phyloP scores from a whole-genome alignment of 2,797 vertebrate species.

The Sebastes matsubarae region DNA sequence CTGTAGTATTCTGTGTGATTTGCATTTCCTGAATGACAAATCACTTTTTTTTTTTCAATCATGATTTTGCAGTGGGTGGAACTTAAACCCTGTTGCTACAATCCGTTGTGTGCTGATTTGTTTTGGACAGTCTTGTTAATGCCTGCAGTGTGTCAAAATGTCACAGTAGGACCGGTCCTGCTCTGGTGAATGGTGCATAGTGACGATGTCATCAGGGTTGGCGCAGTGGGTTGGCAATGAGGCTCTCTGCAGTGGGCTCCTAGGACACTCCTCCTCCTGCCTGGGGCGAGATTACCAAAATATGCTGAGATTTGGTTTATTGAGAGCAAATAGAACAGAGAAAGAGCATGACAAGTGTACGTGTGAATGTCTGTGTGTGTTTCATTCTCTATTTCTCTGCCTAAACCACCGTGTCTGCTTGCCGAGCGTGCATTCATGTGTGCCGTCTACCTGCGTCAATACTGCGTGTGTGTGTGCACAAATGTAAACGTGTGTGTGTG shows the following conservation, averaged over 20 bases:
- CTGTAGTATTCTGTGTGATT: background rate
- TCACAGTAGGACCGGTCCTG: slow-evolving; percentile 31
- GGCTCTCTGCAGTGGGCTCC: slow-evolving; percentile 73
- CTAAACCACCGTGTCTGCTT: slow-evolving; percentile 1
- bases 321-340: slow-evolving; percentile 41
- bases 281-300: slow-evolving; percentile 42
- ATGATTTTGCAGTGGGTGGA: background rate
- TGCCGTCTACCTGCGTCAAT: background rate
- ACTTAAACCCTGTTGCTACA: background rate
- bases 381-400: background rate
- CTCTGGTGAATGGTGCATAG: slow-evolving; percentile 71
- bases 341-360: background rate
- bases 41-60: background rate
- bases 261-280: slow-evolving; percentile 58
- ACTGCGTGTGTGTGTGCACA: background rate
- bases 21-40: background rate
- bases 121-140: background rate
- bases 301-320: slow-evolving; percentile 61
- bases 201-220: slow-evolving; percentile 73
- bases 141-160: background rate
- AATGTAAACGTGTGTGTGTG: background rate
- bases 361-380: background rate
- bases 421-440: slow-evolving; percentile 11
- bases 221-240: slow-evolving; percentile 76
- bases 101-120: background rate